A percentile compares a stretch with the other conserved stretches of the same genome.
These are phyloP conservation scores for Torymus texanus DNA, from an alignment of 2,888 invertebrate genomes.

Conservation along the genomic window DNA sequence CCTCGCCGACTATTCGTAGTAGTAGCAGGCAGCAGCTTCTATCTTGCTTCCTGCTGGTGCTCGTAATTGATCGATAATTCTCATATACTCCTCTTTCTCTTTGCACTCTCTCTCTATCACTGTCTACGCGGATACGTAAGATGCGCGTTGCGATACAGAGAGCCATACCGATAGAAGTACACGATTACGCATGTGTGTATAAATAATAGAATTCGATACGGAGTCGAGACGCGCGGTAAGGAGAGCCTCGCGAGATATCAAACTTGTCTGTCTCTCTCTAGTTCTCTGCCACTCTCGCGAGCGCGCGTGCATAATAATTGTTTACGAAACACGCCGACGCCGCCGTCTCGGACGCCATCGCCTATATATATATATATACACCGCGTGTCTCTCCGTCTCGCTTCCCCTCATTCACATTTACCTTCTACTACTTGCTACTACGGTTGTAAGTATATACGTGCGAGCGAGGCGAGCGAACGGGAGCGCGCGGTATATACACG, in stretches of 20 bases:
- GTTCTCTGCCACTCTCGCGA: too few species aligned
- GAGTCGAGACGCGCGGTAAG: neutral
- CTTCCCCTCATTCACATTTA: slow-evolving; percentile 12
- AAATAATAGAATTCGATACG: too few species aligned
- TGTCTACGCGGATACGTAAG: too few species aligned
- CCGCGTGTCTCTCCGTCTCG: neutral
- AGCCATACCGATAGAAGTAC: neutral
- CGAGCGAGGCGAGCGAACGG: too few species aligned
- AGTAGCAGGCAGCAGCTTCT: too few species aligned
- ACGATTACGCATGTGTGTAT: neutral
- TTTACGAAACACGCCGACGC: slow-evolving; percentile 52
- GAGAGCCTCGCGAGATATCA: slow-evolving; percentile 14
- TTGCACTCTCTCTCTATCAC: too few species aligned
- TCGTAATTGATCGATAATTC: slow-evolving; percentile 33
- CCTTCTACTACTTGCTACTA: slow-evolving; percentile 4
- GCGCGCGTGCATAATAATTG: slow-evolving; percentile 41
- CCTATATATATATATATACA: too few species aligned
- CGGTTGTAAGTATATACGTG: too few species aligned
- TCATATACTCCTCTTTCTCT: too few species aligned
- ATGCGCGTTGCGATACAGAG: neutral
- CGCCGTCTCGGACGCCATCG: slow-evolving; percentile 17
- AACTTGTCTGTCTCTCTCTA: slow-evolving; percentile 1
- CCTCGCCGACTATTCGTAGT: too few species aligned
- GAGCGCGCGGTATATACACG: neutral
- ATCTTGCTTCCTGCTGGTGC: too few species aligned